A percentile compares a stretch with the other conserved stretches of the same genome.
These are phyloP conservation scores for Aegotheles bennettii DNA, from an alignment of 2,113 vertebrate species.

Conservation along the genomic window DNA sequence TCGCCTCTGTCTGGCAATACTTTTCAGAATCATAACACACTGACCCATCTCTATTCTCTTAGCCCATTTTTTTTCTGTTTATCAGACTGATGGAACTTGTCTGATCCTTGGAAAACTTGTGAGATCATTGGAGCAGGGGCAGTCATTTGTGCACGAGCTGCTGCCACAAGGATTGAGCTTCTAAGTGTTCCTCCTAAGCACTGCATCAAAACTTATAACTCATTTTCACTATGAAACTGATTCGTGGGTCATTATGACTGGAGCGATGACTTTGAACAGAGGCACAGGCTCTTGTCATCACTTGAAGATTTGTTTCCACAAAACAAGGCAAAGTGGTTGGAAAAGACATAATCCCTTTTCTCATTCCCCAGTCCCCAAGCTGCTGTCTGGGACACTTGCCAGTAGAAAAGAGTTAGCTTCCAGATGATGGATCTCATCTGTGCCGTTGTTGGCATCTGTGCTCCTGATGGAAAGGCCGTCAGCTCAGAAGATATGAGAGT, in stretches of 20 bases:
- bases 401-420: not conserved
- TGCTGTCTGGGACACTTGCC: constrained; percentile 25
- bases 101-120: not conserved
- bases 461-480: not conserved
- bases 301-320: not conserved
- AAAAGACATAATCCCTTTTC: not conserved
- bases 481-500: not conserved
- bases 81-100: not conserved
- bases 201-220: not conserved
- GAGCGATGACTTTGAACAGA: not conserved
- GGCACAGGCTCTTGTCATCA: not conserved
- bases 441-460: not conserved
- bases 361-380: not conserved
- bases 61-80: not conserved
- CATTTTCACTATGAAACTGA: not conserved
- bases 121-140: not conserved
- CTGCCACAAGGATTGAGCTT: accelerated
- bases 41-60: not conserved
- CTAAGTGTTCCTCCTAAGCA: not conserved
- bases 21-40: not conserved
- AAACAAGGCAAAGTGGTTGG: not conserved
- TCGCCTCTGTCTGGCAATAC: not conserved
- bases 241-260: not conserved
- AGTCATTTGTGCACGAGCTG: not conserved
- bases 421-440: not conserved